Conservation (phyloP, 2,888 invertebrate species). For the Watsonalla cultraria region DNA sequence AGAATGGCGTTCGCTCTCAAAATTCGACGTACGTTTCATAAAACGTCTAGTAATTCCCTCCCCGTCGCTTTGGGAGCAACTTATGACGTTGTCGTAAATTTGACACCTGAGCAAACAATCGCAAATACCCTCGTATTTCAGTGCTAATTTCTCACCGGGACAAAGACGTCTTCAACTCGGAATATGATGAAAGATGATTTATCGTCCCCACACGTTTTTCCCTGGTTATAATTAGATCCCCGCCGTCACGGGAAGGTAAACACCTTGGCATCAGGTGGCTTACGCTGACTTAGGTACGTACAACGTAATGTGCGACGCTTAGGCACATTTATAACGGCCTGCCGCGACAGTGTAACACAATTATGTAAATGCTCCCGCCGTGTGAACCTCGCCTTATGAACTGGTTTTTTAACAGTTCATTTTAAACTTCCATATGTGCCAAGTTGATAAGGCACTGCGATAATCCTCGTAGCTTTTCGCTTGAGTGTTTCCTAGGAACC, state of each 20-base stretch:
- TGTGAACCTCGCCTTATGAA: neutral
- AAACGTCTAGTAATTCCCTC: neutral
- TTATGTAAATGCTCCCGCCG: conserved; percentile 25
- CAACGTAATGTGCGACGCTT: conserved; percentile 4
- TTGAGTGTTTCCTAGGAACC: neutral
- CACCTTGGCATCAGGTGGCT: conserved; percentile 49
- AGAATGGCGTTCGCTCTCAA: no score
- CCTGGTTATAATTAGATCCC: conserved; percentile 40
- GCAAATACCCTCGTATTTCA: neutral
- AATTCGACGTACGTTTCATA: neutral
- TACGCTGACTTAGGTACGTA: conserved; percentile 17
- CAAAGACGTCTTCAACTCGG: conserved; percentile 15
- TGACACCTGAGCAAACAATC: neutral
- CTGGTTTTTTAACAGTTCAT: neutral
- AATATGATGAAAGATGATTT: conserved; percentile 59
- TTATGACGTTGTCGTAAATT: neutral
- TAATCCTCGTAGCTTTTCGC: neutral
- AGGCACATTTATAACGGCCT: neutral
- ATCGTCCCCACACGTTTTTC: conserved; percentile 41
- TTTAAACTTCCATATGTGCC: neutral
- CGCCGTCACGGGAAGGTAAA: conserved; percentile 30
- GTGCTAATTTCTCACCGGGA: neutral
- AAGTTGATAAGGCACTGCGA: neutral
- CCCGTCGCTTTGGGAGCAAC: neutral
- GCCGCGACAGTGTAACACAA: conserved; percentile 24